Conservation (phyloP, 2,797 vertebrate genomes). For the Melanotaenia pygmaea region DNA sequence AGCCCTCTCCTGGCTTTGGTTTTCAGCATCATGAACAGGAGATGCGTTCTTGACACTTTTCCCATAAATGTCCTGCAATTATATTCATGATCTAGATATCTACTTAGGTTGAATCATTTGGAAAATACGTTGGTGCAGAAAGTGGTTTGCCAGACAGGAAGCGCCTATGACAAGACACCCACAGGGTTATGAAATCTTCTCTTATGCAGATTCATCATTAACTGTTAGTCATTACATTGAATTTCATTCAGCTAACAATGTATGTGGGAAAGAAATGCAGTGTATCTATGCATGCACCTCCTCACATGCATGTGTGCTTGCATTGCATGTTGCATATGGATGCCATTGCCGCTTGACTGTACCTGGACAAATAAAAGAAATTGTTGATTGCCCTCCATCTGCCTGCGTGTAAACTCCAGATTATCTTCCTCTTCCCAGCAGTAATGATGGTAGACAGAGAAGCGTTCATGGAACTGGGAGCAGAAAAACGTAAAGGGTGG, state of each 20-base stretch:
- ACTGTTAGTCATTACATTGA: constrained; percentile 11
- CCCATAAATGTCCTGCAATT: neutral
- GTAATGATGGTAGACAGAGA: constrained; percentile 83
- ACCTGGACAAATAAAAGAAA: constrained; percentile 84
- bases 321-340: neutral
- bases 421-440: constrained; percentile 84
- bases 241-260: constrained; percentile 31
- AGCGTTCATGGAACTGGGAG: constrained; percentile 82
- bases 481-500: neutral
- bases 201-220: constrained; percentile 20
- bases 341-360: neutral
- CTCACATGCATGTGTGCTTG: neutral
- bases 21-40: neutral
- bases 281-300: neutral
- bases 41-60: neutral
- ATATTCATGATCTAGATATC: constrained; percentile 17
- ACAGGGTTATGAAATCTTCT: constrained; percentile 37
- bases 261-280: neutral
- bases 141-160: constrained; percentile 20
- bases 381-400: constrained; percentile 80
- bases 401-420: constrained; percentile 81
- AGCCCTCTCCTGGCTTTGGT: neutral
- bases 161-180: constrained; percentile 12
- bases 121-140: constrained; percentile 24
- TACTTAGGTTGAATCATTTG: constrained; percentile 45